Base-by-base conservation (phyloP, 2,888 invertebrate species). In the Apeira syringaria region DNA sequence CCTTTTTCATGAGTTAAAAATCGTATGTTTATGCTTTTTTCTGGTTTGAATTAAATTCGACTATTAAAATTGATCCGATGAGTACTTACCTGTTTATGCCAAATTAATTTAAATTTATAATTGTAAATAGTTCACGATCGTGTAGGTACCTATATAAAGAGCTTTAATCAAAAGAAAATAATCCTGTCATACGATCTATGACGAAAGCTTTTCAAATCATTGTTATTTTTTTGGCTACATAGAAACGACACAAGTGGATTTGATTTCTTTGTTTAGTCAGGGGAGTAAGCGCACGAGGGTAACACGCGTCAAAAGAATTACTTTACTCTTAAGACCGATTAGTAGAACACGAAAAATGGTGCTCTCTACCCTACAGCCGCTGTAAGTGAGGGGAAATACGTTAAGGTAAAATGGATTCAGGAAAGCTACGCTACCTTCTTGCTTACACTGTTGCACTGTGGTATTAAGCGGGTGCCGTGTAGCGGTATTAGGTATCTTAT, bases 221-320 rank as follows among this genome's bases (percentile, higher is more conserved):
- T 27, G 25, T 38, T 31, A 37, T 35, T 31, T 41, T 38, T 44
- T 44, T 40, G 38, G 43, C 38, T 44, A 40, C 48, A 39, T 37
- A 39, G 43, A 26, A 50, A 29, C 50, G 46, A 40, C 50, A 50
- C 34, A 47, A 30, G 43, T 43, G 45, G 47, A 42, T 58, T 55
- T 58, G 55, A 56, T 56, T 59, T 57, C 49, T 55, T 57, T 54
- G 53, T 59, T 58, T 56, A 55, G 54, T 50, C 49, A 53, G 42
- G 48, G 50, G 45, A 49, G 32, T 28, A 53, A 57, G 49, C 49
- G 48, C 50, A 47, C 44, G 49, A 50, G 49, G 44, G 52, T 56
- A 53, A 49, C 55, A 57, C 46, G 44, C 50, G 29, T 48, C 50
- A 53, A 53, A 55, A 56, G 46, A 49, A 56, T 59, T 53, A 53